A percentile compares a stretch with the other conserved stretches of the same genome.
Evolutionary conservation across 2,113 vertebrate genomes (phyloP).

Genomic region (Campylomormyrus tamandua): DNA sequence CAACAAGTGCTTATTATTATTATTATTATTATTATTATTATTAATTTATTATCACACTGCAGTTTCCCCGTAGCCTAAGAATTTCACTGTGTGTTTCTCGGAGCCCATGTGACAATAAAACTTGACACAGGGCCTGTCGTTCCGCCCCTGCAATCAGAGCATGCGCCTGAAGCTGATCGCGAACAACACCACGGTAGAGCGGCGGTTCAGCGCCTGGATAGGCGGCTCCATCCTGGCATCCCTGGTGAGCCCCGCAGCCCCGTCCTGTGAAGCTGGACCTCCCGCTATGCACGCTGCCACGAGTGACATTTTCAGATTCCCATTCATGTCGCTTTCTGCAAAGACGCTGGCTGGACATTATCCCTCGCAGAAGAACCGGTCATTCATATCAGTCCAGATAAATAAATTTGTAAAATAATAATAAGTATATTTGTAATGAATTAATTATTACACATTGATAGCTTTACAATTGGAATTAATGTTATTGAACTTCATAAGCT

Average conservation of each 20-base stretch:
- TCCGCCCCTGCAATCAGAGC: constrained; percentile 61
- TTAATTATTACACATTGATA: background rate
- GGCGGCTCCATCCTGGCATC: constrained; percentile 97
- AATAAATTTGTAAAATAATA: background rate
- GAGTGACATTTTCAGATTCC: constrained; percentile 4
- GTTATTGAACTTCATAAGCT: background rate
- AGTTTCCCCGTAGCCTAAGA: background rate
- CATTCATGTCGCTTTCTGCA: background rate
- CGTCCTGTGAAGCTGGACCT: background rate
- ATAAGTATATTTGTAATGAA: background rate
- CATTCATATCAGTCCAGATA: background rate
- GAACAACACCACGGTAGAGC: constrained; percentile 94
- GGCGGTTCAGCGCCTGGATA: constrained; percentile 94
- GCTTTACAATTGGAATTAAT: too few species aligned
- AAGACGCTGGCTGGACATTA: background rate
- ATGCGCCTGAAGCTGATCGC: constrained; percentile 97
- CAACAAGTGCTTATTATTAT: background rate
- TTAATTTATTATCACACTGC: background rate
- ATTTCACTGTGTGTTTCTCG: background rate
- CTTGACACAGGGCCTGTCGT: background rate
- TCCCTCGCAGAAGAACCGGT: background rate
- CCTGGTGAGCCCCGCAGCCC: constrained; percentile 64
- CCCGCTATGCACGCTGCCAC: background rate
- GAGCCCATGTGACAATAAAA: background rate
- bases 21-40: background rate